A percentile compares a stretch with the other conserved stretches of the same genome.
phyloP scores from a whole-genome alignment of 2,797 vertebrate species.

The Sciurus carolinensis region DNA sequence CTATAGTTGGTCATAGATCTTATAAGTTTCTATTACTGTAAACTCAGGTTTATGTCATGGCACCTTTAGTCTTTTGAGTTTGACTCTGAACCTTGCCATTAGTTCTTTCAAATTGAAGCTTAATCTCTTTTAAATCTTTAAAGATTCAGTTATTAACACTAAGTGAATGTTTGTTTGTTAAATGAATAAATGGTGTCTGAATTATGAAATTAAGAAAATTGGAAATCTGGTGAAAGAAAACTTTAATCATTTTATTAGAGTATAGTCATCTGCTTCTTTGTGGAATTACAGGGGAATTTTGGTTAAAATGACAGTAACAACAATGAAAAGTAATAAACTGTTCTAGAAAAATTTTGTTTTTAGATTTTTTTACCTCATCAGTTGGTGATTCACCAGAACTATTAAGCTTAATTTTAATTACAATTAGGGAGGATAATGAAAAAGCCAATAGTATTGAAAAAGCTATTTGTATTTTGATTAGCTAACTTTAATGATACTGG shows the following conservation, averaged over 20 bases:
- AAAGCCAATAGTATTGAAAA: slow-evolving; percentile 41
- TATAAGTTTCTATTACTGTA: background rate
- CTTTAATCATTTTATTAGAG: background rate
- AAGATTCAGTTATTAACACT: background rate
- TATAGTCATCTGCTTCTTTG: background rate
- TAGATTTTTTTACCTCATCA: slow-evolving; percentile 19
- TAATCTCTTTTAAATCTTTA: slow-evolving; percentile 17
- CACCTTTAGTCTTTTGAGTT: background rate
- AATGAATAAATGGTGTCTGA: slow-evolving; percentile 20
- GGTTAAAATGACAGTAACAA: background rate
- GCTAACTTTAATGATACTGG: slow-evolving; percentile 16
- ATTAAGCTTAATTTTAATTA: slow-evolving; percentile 53
- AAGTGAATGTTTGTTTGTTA: background rate
- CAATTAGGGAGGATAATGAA: background rate
- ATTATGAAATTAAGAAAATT: slow-evolving; percentile 41
- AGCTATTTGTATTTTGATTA: slow-evolving; percentile 47
- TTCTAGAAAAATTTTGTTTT: slow-evolving; percentile 53
- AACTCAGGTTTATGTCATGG: background rate
- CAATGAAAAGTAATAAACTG: slow-evolving; percentile 1
- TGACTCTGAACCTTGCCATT: background rate
- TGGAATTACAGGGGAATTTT: slow-evolving; percentile 12
- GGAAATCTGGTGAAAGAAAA: background rate
- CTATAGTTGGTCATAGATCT: background rate
- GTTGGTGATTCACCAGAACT: background rate
- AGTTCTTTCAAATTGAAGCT: background rate